These are phyloP conservation scores for Brachyhypopomus occidentalis DNA, from an alignment of 2,113 vertebrate species.

Conservation along the genomic window DNA sequence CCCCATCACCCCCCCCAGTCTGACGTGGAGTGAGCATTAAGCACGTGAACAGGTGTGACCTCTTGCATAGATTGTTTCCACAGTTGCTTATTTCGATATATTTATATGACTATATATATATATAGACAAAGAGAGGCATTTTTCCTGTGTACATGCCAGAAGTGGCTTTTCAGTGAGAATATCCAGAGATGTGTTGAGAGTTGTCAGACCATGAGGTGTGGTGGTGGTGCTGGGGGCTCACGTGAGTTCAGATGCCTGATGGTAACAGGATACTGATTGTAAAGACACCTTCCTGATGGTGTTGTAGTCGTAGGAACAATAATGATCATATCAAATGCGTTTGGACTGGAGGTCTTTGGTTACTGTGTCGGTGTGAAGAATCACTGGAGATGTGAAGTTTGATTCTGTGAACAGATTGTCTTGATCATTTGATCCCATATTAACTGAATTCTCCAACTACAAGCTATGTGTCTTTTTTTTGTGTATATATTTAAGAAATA, in stretches of 20 bases:
- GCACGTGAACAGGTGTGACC: constrained; percentile 58
- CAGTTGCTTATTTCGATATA: constrained; percentile 63
- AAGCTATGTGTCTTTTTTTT: constrained; percentile 69
- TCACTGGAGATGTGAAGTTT: constrained; percentile 38
- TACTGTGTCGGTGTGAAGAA: constrained; percentile 52
- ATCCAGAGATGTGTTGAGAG: constrained; percentile 53
- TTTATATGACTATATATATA: constrained; percentile 61
- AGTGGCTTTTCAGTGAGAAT: constrained; percentile 50
- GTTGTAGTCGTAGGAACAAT: not conserved
- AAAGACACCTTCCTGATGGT: constrained; percentile 54
- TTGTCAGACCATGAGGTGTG: constrained; percentile 54
- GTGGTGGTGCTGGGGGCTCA: constrained; percentile 54
- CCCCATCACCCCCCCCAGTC: not conserved
- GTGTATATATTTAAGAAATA: constrained; percentile 70
- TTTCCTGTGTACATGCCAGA: constrained; percentile 42
- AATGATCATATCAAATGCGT: constrained; percentile 57
- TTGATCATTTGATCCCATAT: constrained; percentile 55
- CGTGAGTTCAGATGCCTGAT: constrained; percentile 48
- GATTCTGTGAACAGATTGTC: constrained; percentile 16
- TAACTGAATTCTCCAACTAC: constrained; percentile 62
- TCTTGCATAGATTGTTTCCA: constrained; percentile 53
- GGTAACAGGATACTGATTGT: constrained; percentile 54
- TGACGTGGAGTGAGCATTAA: constrained; percentile 57
- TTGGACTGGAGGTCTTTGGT: constrained; percentile 57
- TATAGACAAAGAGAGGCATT: constrained; percentile 20